Evolutionary conservation across 2,113 vertebrate species (phyloP), one percentile per base, ranked within the genome.

Genomic region (Pantherophis guttatus): DNA sequence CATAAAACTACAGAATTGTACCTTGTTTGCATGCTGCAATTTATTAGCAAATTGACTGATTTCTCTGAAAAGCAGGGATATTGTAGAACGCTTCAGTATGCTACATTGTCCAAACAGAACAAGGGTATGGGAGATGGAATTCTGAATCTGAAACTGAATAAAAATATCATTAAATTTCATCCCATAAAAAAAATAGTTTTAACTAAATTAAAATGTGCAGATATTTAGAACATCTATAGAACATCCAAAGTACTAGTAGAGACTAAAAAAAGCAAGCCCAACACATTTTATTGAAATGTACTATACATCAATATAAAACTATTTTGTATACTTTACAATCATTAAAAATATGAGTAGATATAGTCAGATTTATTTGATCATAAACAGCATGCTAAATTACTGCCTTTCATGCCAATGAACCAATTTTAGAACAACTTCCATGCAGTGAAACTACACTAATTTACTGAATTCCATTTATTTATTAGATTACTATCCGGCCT

Each of bases 1-100:
- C 96, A 92, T 21, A 91, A 94, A 2, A 90, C 29, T 90, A 90
- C 23, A 39, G 88, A 12, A 90, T 29, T 59, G 24, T 98, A 99
- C 99, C 98, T 99, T 98, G 92, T 94, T 92, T 92, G 96, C 90
- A 86, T 97, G 94, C 96, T 96, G 96, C 48, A 99, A 97, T 87
- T 97, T 95, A 89, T 98, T 97, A 52, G 97, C 96, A 95, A 98
- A 97, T 53, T 92, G 91, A 94, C 94, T 97, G 94, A 99, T 93
- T 97, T 98, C 97, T 3, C 97, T 95, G 0, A 99, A 97, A 24
- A 99, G 95, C 91, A 98, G 97, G 62, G 97, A 96, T 92, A 98
- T 91, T 88, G 98, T 96, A 58, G 98, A 95, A 91, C 97, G 96
- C 94, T 96, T 98, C 39, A 98, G 95, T 26, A 95, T 39, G 75